Evolutionary conservation across 2,113 vertebrate genomes (phyloP).

Genomic region (Poecile atricapillus): DNA sequence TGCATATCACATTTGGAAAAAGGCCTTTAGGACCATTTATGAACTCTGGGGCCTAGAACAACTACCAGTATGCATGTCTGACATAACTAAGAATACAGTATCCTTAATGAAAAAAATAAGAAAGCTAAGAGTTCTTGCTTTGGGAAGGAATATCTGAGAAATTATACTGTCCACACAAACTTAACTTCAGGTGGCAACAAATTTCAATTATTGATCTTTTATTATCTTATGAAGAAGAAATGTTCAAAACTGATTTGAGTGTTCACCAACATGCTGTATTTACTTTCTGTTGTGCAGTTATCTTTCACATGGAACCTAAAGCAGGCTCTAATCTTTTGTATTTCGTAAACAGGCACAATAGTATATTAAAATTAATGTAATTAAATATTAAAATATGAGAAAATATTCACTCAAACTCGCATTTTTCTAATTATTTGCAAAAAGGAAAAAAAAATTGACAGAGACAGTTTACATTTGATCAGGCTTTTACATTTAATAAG

Average conservation of each 20-base stretch:
- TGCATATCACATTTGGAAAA: neutral
- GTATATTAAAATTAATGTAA: neutral
- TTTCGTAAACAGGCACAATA: neutral
- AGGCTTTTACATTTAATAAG: neutral
- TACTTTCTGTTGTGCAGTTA: neutral
- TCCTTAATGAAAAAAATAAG: neutral
- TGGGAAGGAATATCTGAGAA: neutral
- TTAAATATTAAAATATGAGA: neutral
- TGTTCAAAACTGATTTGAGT: neutral
- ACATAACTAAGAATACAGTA: neutral
- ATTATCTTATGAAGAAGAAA: neutral
- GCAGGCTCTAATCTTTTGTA: neutral
- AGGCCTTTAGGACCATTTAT: neutral
- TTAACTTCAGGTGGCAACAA: neutral
- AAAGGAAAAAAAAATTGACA: neutral
- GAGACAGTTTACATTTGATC: neutral
- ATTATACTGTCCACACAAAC: neutral
- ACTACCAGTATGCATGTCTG: neutral
- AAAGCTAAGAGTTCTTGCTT: neutral
- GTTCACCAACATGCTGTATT: neutral
- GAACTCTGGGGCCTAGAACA: accelerated
- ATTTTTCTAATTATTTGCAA: neutral
- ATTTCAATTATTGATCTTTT: neutral
- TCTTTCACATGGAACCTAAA: neutral
- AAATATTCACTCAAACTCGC: neutral